These are phyloP conservation scores for Formica exsecta DNA, from an alignment of 1,140 invertebrate genomes.

Conservation along the genomic window DNA sequence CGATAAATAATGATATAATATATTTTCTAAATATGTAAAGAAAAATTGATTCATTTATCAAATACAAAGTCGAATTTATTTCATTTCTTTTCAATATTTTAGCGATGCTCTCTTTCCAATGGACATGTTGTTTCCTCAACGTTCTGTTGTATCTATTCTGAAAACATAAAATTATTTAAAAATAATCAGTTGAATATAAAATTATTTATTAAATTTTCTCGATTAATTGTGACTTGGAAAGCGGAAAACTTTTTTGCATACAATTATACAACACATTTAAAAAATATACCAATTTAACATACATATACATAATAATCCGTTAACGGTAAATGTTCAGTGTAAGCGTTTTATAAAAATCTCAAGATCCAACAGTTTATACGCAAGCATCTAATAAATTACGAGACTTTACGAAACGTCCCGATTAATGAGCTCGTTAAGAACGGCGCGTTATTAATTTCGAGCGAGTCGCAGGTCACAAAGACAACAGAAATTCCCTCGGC, in stretches of 20 bases:
- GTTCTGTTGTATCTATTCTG: neutral
- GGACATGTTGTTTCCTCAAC: neutral
- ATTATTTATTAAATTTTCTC: neutral
- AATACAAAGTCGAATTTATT: constrained; percentile 18
- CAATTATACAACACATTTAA: neutral
- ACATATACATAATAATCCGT: neutral
- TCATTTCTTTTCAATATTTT: neutral
- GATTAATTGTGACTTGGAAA: neutral
- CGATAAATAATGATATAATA: neutral
- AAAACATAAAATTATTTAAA: neutral
- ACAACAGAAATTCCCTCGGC: constrained; percentile 70
- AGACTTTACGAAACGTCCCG: constrained; percentile 38
- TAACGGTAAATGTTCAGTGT: neutral
- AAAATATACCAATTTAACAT: neutral
- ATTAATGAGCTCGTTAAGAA: constrained; percentile 72
- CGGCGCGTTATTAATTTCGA: constrained; percentile 70
- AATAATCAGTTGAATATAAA: neutral
- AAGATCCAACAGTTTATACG: neutral
- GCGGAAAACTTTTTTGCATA: neutral
- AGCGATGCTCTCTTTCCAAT: neutral
- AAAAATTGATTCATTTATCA: too few species aligned
- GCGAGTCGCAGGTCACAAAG: constrained; percentile 65
- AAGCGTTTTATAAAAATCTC: neutral
- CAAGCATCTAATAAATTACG: constrained; percentile 8
- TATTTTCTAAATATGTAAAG: neutral